These are phyloP conservation scores for Platanista minor DNA, from an alignment of 2,113 vertebrate genomes.

Conservation along the genomic window DNA sequence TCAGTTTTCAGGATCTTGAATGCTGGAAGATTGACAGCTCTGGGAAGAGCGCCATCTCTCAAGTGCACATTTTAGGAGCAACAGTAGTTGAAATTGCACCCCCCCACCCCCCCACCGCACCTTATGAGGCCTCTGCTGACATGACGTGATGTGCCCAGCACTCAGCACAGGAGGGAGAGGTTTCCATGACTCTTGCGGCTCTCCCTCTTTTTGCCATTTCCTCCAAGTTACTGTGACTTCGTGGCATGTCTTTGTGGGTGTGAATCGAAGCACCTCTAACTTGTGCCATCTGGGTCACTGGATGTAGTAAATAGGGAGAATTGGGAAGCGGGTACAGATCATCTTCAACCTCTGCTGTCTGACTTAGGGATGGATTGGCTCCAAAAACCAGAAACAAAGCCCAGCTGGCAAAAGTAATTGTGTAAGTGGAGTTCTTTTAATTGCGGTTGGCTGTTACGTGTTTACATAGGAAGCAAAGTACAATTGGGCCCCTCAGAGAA, in stretches of 20 bases:
- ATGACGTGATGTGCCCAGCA: neutral
- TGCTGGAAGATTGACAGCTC: slow-evolving; percentile 65
- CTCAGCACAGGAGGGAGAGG: neutral
- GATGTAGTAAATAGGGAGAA: neutral
- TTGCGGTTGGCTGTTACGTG: neutral
- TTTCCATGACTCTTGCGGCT: fast-evolving
- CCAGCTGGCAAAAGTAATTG: neutral
- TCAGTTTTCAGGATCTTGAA: slow-evolving; percentile 52
- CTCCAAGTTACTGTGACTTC: neutral
- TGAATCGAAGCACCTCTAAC: neutral
- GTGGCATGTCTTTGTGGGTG: neutral
- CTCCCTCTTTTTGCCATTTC: neutral
- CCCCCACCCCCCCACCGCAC: neutral
- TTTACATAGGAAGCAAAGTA: neutral
- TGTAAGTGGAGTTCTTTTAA: neutral
- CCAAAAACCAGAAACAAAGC: neutral
- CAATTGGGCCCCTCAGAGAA: neutral
- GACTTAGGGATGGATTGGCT: neutral
- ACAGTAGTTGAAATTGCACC: neutral
- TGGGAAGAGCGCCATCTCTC: slow-evolving; percentile 67
- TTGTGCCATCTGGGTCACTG: neutral
- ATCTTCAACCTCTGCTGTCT: neutral
- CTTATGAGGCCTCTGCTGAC: neutral
- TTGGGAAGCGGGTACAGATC: neutral
- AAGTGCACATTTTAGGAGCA: slow-evolving; percentile 9